Base-by-base conservation (phyloP, 2,888 invertebrate species). In the Patella depressa region DNA sequence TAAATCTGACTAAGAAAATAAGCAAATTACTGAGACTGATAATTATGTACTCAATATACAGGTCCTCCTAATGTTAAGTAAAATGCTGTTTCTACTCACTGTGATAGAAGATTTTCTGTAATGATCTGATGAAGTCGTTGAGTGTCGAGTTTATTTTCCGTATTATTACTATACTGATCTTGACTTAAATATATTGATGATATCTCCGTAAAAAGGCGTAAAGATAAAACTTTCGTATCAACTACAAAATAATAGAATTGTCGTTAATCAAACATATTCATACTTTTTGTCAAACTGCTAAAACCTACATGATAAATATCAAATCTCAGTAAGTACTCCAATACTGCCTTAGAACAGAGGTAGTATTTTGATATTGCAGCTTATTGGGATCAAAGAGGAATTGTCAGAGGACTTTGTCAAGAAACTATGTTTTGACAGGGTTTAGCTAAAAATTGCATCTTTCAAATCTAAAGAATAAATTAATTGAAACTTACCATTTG, bases 131-230 rank as follows among this genome's bases (percentile, higher is more conserved):
- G 88, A 12, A 90, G 85, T 73, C 84, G 81, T 76, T 86, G 84
- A 12, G 80, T 83, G 76, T 87, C 84, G 14, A 87, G 82, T 71
- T 83, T 83, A 11, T 75, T 76, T 14, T 84, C 86, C 17, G 80
- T 80, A 0, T 80, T 80, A 29, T 77, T 77, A 53, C 85, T 84
- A 53, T 86, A 84, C 76, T 87, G 86, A 53, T 84, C 85, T 76
- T 89, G 87, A 65, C 86, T 87, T 65, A 91, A 83, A 79, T 86
- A 90, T 14, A 90, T 85, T 29, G 88, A 84, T 0, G 89, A 86
- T 45, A 91, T 88, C 82, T 90, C 90, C 11, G 89, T 88, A 81
- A 91, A 89, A 57, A 91, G 83, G 34, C 89, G 84, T 74, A 91
- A 81, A 0, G 90, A 87, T 65, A 88, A 79, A 0, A 86, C 88